phyloP scores from a whole-genome alignment of 30 jellyfish, hydroid and myxozoan genomes.

The Aurelia aurita complex sp. Pacific region DNA sequence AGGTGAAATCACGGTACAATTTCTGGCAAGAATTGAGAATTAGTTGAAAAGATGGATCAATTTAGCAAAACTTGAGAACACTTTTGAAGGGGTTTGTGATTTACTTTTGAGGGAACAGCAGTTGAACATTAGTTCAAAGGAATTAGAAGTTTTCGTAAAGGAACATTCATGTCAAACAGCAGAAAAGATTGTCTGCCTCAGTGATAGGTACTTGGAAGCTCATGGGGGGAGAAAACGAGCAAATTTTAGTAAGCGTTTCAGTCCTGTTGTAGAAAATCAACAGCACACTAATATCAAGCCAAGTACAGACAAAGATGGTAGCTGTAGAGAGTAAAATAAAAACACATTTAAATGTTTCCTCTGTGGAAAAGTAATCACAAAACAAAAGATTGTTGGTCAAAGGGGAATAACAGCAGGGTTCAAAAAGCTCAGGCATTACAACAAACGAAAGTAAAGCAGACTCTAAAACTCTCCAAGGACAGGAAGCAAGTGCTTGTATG shows the following conservation, averaged over 20 bases:
- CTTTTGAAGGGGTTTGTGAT: background rate
- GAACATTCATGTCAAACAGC: slow-evolving; percentile 31
- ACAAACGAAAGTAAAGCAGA: background rate
- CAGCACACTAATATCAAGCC: no score
- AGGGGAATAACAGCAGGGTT: background rate
- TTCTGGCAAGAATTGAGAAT: slow-evolving; percentile 18
- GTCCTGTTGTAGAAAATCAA: background rate
- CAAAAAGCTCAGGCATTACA: background rate
- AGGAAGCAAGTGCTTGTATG: no score
- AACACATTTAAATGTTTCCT: background rate
- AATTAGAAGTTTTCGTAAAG: background rate
- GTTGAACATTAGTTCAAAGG: no score
- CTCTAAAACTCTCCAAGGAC: no score
- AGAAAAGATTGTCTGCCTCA: slow-evolving; percentile 23
- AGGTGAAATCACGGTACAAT: slow-evolving; percentile 5
- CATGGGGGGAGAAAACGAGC: no score
- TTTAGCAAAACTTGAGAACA: slow-evolving; percentile 30
- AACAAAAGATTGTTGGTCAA: slow-evolving; percentile 8
- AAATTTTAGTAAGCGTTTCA: no score
- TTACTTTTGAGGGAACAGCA: slow-evolving; percentile 12
- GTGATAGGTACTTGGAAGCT: no score
- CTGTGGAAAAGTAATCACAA: slow-evolving; percentile 1
- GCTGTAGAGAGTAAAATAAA: background rate
- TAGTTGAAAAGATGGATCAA: slow-evolving; percentile 16
- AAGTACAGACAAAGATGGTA: no score